Evolutionary conservation across 2,113 vertebrate species (phyloP).

Genomic region (Herpailurus yagouaroundi): DNA sequence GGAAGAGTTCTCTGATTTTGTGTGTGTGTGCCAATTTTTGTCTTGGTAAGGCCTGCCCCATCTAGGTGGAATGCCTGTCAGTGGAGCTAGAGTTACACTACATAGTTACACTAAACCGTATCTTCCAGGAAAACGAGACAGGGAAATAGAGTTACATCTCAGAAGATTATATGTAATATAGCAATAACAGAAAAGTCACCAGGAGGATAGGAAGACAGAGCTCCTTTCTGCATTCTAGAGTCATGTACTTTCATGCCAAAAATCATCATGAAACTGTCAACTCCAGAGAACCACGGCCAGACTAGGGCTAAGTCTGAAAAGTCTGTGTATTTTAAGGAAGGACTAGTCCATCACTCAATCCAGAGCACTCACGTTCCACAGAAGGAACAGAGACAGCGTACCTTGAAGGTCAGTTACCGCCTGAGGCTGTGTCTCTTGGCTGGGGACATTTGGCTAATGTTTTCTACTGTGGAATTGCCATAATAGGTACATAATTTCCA

Average conservation of each 20-base stretch:
- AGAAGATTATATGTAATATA: not conserved
- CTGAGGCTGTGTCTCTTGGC: not conserved
- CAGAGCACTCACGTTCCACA: not conserved
- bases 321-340: not conserved
- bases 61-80: not conserved
- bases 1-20: not conserved
- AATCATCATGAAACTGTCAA: not conserved
- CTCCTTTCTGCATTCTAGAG: not conserved
- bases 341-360: not conserved
- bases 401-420: not conserved
- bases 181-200: not conserved
- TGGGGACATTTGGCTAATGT: not conserved
- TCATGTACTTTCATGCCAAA: not conserved
- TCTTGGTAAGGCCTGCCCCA: not conserved
- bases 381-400: not conserved
- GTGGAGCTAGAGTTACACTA: not conserved
- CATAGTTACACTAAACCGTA: not conserved
- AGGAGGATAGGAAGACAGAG: not conserved
- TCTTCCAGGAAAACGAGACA: not conserved
- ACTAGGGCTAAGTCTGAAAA: not conserved
- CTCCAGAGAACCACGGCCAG: not conserved
- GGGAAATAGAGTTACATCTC: not conserved
- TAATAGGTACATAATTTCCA: not conserved
- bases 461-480: not conserved
- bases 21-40: not conserved